phyloP scores from a whole-genome alignment of 2,797 vertebrate genomes.

The Steatocranus sp. region DNA sequence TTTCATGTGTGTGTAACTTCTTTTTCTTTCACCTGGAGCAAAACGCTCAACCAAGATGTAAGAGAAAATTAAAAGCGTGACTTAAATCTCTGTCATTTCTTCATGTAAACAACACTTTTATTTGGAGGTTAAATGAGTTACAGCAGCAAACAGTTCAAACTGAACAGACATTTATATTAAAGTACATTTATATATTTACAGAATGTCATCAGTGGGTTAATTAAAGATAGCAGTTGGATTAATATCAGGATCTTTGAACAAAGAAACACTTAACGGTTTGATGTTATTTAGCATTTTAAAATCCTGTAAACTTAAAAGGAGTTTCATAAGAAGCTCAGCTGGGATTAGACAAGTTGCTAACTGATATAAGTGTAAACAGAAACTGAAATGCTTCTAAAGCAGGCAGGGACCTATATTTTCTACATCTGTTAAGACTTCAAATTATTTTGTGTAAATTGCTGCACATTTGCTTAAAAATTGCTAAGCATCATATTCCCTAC shows the following conservation, averaged over 20 bases:
- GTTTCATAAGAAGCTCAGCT: not conserved
- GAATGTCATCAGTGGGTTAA: not conserved
- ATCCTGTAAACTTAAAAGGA: not conserved
- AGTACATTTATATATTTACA: constrained; percentile 58
- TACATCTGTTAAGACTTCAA: not conserved
- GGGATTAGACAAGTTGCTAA: not conserved
- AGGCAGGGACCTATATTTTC: not conserved
- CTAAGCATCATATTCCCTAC: constrained; percentile 7
- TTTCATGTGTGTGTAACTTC: not conserved
- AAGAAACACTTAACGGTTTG: not conserved
- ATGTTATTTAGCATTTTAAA: not conserved
- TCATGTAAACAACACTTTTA: constrained; percentile 30
- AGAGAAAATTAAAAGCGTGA: constrained; percentile 42
- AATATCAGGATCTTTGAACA: not conserved
- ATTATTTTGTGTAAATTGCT: not conserved
- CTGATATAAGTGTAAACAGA: not conserved
- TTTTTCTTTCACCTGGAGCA: constrained; percentile 1
- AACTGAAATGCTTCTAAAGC: not conserved
- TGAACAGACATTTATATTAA: constrained; percentile 43
- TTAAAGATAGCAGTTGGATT: not conserved
- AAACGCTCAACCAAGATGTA: not conserved
- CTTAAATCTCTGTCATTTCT: not conserved
- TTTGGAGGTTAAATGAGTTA: constrained; percentile 47
- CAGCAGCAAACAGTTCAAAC: constrained; percentile 49
- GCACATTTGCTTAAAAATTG: not conserved